Percentiles rank a stretch among this genome's conserved stretches.
phyloP scores from a whole-genome alignment of 2,888 invertebrate species.

The Chymomyza caudatula region DNA sequence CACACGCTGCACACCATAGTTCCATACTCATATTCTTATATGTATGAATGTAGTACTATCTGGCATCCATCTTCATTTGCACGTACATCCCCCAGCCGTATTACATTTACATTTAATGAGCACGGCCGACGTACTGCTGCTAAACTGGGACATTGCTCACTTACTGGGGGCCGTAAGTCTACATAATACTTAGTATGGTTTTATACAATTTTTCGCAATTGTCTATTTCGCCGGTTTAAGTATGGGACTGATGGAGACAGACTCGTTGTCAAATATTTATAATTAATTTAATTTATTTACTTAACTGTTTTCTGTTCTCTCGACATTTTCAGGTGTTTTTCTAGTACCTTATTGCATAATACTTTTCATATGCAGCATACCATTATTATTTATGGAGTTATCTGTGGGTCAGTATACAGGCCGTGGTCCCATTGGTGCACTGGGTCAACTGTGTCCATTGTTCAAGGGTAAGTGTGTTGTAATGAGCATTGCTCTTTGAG shows the following conservation, averaged over 20 bases:
- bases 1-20: neutral
- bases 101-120: constrained; percentile 55
- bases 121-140: constrained; percentile 6
- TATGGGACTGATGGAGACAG: neutral
- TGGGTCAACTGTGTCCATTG: constrained; percentile 93
- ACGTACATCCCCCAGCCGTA: constrained; percentile 12
- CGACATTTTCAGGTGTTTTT: constrained; percentile 87
- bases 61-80: constrained; percentile 59
- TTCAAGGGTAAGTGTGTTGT: constrained; percentile 86
- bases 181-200: neutral
- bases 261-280: constrained; percentile 62
- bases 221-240: neutral
- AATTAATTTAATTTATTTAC: constrained; percentile 60
- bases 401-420: constrained; percentile 95
- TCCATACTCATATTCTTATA: neutral
- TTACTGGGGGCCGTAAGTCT: neutral
- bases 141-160: constrained; percentile 3
- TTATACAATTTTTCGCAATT: constrained; percentile 41
- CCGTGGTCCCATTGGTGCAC: constrained; percentile 93
- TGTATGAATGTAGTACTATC: neutral
- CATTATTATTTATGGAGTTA: constrained; percentile 95
- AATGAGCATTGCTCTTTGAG: neutral
- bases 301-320: neutral
- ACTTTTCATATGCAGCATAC: constrained; percentile 92
- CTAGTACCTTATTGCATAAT: constrained; percentile 96